phyloP scores from a whole-genome alignment of 2,888 invertebrate genomes.

The Drosophila kanekoi region DNA sequence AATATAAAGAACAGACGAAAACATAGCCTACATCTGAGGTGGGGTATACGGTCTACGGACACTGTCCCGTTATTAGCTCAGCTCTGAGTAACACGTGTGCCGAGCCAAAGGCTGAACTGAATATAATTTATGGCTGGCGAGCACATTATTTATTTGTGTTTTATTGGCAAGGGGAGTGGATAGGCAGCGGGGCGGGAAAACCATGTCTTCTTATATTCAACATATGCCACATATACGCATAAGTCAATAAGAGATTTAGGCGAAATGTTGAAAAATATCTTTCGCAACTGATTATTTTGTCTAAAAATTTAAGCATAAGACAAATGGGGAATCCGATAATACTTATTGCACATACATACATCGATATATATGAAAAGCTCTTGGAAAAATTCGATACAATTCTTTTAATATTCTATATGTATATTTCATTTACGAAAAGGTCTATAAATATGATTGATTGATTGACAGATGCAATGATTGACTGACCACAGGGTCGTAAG shows the following conservation, averaged over 20 bases:
- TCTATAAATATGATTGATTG: too few relatives aligned
- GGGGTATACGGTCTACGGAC: slow-evolving; percentile 56
- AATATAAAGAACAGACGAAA: slow-evolving; percentile 12
- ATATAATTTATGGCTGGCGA: slow-evolving; percentile 71
- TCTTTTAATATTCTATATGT: too few relatives aligned
- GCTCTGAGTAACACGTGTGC: slow-evolving; percentile 71
- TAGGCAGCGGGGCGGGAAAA: neutral
- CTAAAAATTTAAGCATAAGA: neutral
- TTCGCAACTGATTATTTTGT: neutral
- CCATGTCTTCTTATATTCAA: slow-evolving; percentile 19
- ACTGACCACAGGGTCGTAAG: too few relatives aligned
- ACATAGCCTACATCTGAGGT: slow-evolving; percentile 58
- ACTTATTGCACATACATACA: too few relatives aligned
- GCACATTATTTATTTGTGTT: slow-evolving; percentile 65
- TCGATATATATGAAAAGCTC: too few relatives aligned
- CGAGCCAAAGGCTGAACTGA: slow-evolving; percentile 64
- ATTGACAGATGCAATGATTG: too few relatives aligned
- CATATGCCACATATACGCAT: slow-evolving; percentile 34
- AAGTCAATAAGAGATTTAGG: neutral
- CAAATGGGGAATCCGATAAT: neutral
- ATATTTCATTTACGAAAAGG: too few relatives aligned
- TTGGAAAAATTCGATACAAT: neutral
- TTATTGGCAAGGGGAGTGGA: slow-evolving; percentile 35
- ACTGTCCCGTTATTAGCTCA: slow-evolving; percentile 74
- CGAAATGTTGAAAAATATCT: neutral